These are phyloP conservation scores for Acrocephalus scirpaceus DNA, from an alignment of 2,797 vertebrate genomes.

Conservation along the genomic window DNA sequence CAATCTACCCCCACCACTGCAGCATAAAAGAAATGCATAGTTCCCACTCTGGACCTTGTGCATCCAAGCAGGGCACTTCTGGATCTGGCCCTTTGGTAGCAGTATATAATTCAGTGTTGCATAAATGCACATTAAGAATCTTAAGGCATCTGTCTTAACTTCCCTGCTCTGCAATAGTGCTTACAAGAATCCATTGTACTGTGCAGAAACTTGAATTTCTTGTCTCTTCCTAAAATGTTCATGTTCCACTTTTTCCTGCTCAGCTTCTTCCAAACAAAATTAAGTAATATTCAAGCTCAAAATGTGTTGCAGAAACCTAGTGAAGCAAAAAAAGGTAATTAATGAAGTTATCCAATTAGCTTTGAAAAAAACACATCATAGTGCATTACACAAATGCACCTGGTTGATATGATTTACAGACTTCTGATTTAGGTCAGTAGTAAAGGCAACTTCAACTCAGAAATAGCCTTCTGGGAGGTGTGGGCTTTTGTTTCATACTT, in stretches of 20 bases:
- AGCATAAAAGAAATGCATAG: constrained; percentile 70
- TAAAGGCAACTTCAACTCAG: background rate
- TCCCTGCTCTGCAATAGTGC: constrained; percentile 70
- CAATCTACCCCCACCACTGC: background rate
- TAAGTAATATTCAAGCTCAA: constrained; percentile 73
- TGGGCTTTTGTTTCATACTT: background rate
- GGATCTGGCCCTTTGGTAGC: constrained; percentile 71
- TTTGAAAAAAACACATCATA: background rate
- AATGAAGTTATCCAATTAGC: background rate
- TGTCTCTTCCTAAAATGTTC: constrained; percentile 71
- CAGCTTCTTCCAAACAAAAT: constrained; percentile 74
- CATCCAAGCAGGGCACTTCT: constrained; percentile 69
- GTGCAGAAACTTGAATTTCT: constrained; percentile 65
- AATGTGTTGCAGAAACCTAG: constrained; percentile 74
- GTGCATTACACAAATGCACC: background rate
- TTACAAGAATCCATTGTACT: constrained; percentile 63
- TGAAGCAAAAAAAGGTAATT: constrained; percentile 27
- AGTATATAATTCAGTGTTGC: constrained; percentile 67
- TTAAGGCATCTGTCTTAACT: constrained; percentile 79
- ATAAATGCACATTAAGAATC: constrained; percentile 73
- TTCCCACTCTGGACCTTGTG: constrained; percentile 65
- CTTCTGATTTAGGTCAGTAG: background rate
- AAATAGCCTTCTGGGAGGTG: background rate
- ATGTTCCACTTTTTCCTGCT: constrained; percentile 54
- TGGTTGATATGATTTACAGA: background rate